phyloP scores from a whole-genome alignment of 2,113 vertebrate species.

The Trinectes maculatus region DNA sequence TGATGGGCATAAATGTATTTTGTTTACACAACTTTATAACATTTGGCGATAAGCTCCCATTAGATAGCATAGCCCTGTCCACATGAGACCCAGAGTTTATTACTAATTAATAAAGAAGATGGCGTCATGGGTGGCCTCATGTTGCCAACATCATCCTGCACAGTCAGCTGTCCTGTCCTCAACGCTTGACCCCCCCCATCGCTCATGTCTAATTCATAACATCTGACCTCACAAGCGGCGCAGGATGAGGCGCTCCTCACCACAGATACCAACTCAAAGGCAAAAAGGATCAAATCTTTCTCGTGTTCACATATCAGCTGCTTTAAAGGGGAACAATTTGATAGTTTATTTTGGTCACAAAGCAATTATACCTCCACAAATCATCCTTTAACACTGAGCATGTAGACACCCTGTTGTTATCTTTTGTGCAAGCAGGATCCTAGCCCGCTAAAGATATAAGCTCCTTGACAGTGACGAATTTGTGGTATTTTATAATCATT shows the following conservation, averaged over 20 bases:
- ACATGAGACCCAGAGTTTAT: constrained; percentile 70
- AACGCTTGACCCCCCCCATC: constrained; percentile 40
- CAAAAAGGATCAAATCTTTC: too few relatives aligned
- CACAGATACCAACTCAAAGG: too few relatives aligned
- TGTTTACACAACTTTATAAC: constrained; percentile 11
- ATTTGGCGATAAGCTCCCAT: constrained; percentile 11
- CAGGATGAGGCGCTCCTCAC: too few relatives aligned
- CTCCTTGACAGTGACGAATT: constrained; percentile 20
- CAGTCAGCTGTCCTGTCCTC: constrained; percentile 37
- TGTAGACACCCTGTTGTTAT: too few relatives aligned
- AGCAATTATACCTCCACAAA: too few relatives aligned
- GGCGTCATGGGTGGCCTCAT: constrained; percentile 68
- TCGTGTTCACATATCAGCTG: too few relatives aligned
- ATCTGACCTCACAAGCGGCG: constrained; percentile 61
- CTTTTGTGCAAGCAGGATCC: too few relatives aligned
- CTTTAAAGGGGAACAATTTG: too few relatives aligned
- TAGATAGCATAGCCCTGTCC: constrained; percentile 23
- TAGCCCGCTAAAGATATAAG: background rate
- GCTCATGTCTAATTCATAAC: constrained; percentile 74
- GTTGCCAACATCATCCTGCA: constrained; percentile 60
- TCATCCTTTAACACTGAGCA: too few relatives aligned
- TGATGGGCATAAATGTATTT: too few relatives aligned
- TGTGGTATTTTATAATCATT: constrained; percentile 12
- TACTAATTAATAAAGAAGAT: constrained; percentile 76
- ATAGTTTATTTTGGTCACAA: too few relatives aligned